A percentile compares a stretch with the other conserved stretches of the same genome.
These are phyloP conservation scores for Neotoma lepida DNA, from an alignment of 2,113 vertebrate species.

Conservation along the genomic window DNA sequence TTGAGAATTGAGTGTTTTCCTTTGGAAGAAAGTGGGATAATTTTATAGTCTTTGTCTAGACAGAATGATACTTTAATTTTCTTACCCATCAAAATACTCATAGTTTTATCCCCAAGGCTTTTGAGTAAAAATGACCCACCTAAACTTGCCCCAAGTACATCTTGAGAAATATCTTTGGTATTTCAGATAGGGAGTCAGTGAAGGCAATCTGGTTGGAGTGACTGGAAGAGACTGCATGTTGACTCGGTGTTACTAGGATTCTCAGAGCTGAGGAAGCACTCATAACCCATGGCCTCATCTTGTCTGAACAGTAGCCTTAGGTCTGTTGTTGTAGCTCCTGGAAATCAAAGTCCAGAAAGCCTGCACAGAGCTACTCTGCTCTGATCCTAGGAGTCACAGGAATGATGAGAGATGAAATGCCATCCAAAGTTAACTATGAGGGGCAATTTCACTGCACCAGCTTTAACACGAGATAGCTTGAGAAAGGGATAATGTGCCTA, in stretches of 20 bases:
- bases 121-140: not conserved
- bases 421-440: not conserved
- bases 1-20: not conserved
- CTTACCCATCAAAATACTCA: not conserved
- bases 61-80: not conserved
- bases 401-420: not conserved
- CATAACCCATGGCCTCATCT: not conserved
- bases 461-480: not conserved
- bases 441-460: not conserved
- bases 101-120: not conserved
- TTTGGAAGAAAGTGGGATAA: not conserved
- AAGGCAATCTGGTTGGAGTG: not conserved
- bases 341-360: not conserved
- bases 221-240: not conserved
- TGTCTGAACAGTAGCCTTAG: not conserved
- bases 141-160: not conserved
- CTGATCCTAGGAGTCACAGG: not conserved
- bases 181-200: not conserved
- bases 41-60: constrained; percentile 16
- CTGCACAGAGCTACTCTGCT: accelerated
- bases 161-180: not conserved
- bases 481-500: not conserved
- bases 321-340: not conserved
- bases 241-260: too few species aligned
- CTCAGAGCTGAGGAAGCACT: not conserved